Evolutionary conservation across 1,140 invertebrate species (phyloP), one percentile per base, ranked within the genome.

Genomic region (Bombus turneri): DNA sequence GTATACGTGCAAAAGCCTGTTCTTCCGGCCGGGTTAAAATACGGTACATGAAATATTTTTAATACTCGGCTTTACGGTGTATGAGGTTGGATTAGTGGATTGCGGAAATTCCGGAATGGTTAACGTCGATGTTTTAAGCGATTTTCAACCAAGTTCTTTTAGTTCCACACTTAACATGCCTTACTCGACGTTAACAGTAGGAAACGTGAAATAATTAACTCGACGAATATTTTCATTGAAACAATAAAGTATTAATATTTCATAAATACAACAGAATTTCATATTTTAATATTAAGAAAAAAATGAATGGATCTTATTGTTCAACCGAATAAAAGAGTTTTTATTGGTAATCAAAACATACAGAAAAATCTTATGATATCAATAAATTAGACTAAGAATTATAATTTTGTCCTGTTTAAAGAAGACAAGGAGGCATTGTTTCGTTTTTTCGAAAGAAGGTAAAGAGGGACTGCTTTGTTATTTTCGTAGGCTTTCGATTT

Each of bases 21-120:
- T 59, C 74, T 78, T 83, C 82, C 64, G 59, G 74, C 28, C 43
- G 12, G 64, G 74, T 69, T 76, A 34, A 83, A 78, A 69, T 59
- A 69, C 47, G 59, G 74, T n/a, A 8, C 59, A 69, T 77, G 53
- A 86, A 86, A 88, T 88, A 78, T 85, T 81, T 88, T 85, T 88
- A 78, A 74, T 22, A 53, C 59, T 64, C 13, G 47, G 34, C 57
- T 88, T 80, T 69, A 57, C 87, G 25, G 10, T 37, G 31, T 81
- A 22, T 76, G 81, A 81, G 68, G 34, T 62, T 81, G 74, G 78
- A 64, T 88, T 57, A 74, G 43, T 18, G 39, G 73, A 41, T 66
- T 39, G 41, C 77, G 74, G 47, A 47, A 62, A 82, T 75, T 75
- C 41, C 37, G 10, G 34, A 4, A 28, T 34, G 31, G 66, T 34